phyloP scores from a whole-genome alignment of 2,888 invertebrate genomes.

The Choreutis nemorana region DNA sequence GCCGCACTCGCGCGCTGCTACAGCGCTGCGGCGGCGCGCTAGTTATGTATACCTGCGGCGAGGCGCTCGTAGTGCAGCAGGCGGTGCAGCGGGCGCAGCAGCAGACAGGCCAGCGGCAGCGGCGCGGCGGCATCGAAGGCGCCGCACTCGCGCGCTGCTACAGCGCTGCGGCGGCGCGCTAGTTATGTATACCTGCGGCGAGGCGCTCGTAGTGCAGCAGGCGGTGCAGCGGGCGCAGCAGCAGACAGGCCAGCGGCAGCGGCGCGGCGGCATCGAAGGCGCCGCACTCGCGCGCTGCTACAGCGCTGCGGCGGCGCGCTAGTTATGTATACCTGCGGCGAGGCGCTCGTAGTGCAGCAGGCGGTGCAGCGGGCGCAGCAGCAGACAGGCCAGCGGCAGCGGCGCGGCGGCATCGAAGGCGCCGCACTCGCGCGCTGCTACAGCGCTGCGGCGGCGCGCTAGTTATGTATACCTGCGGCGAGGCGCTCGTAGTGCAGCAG shows the following conservation, averaged over 20 bases:
- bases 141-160: too few species aligned
- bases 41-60: constrained; percentile 76
- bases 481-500: constrained; percentile 82
- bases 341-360: constrained; percentile 77
- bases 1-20: constrained; percentile 82
- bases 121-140: too few species aligned
- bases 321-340: constrained; percentile 76
- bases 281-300: constrained; percentile 82
- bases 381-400: constrained; percentile 81
- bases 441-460: too few species aligned
- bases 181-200: too few species aligned
- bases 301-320: constrained; percentile 82
- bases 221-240: constrained; percentile 84
- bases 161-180: too few species aligned
- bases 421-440: too few species aligned
- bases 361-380: constrained; percentile 81
- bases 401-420: too few species aligned
- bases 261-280: constrained; percentile 72
- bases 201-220: constrained; percentile 83
- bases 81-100: constrained; percentile 81
- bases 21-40: constrained; percentile 82
- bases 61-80: constrained; percentile 77
- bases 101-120: constrained; percentile 82
- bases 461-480: too few species aligned
- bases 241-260: constrained; percentile 77